Conservation (phyloP, 2,113 vertebrate species). For the Procavia capensis region DNA sequence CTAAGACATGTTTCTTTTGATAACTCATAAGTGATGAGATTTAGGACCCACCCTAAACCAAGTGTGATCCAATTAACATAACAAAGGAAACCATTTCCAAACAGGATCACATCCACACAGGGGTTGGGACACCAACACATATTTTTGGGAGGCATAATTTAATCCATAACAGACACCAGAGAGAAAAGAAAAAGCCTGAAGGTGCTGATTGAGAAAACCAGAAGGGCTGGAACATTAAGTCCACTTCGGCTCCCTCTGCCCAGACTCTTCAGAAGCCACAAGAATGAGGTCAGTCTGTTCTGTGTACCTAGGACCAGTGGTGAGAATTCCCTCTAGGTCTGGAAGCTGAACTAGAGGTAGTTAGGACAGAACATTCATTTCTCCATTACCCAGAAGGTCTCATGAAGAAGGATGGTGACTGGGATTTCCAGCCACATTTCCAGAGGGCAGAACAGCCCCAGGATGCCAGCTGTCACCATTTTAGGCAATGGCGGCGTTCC, state of each 20-base stretch:
- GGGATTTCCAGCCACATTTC: not conserved
- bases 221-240: not conserved
- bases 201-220: not conserved
- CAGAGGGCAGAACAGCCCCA: not conserved
- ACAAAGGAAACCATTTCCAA: too few species aligned
- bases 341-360: not conserved
- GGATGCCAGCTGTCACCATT: rapidly evolving
- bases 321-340: not conserved
- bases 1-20: too few species aligned
- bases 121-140: too few species aligned
- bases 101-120: too few species aligned
- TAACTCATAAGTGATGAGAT: too few species aligned
- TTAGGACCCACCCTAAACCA: too few species aligned
- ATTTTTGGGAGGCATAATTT: too few species aligned
- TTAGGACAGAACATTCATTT: not conserved
- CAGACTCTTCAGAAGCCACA: not conserved
- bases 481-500: too few species aligned
- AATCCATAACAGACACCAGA: not conserved
- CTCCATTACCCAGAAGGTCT: not conserved
- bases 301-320: not conserved
- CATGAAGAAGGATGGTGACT: not conserved
- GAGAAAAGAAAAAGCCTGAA: not conserved
- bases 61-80: too few species aligned
- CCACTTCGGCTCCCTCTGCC: not conserved
- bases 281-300: not conserved